These are phyloP conservation scores for Listronotus oregonensis DNA, from an alignment of 1,140 invertebrate genomes.

Conservation along the genomic window DNA sequence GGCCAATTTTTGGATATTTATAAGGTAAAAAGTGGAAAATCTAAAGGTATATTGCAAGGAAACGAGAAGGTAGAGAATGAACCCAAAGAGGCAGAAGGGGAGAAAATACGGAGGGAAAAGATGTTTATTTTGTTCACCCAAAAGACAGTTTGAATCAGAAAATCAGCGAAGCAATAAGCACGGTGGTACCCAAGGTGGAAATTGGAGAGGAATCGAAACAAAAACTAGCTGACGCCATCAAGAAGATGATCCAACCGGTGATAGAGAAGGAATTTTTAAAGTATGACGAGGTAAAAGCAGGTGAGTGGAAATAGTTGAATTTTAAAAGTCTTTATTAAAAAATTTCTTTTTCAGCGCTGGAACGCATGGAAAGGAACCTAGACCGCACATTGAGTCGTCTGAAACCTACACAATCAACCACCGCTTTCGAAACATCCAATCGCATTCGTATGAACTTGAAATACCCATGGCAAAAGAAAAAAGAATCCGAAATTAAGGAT, in stretches of 20 bases:
- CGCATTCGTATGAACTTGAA: constrained; percentile 3
- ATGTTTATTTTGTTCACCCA: constrained; percentile 16
- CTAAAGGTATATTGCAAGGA: too few species aligned
- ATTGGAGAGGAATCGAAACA: constrained; percentile 26
- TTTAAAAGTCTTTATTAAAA: neutral
- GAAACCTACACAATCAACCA: neutral
- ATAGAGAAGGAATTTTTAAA: constrained; percentile 36
- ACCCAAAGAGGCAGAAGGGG: neutral
- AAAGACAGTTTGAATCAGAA: constrained; percentile 28
- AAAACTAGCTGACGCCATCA: constrained; percentile 26
- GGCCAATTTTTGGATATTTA: too few species aligned
- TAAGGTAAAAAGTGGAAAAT: too few species aligned
- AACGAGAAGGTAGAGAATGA: neutral
- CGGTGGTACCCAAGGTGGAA: constrained; percentile 14
- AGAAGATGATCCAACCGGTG: constrained; percentile 28
- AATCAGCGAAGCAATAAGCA: constrained; percentile 2
- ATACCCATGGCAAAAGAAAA: constrained; percentile 15
- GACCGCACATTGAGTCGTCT: constrained; percentile 11
- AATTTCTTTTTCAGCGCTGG: constrained; percentile 25
- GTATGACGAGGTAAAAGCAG: constrained; percentile 34
- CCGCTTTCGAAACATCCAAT: neutral
- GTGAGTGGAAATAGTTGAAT: constrained; percentile 7
- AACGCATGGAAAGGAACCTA: constrained; percentile 31
- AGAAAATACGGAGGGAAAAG: neutral
- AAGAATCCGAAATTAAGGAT: constrained; percentile 14